A percentile compares a stretch with the other conserved stretches of the same genome.
Conservation (phyloP, 1,140 invertebrate species). For the Procambarus virginalis region DNA sequence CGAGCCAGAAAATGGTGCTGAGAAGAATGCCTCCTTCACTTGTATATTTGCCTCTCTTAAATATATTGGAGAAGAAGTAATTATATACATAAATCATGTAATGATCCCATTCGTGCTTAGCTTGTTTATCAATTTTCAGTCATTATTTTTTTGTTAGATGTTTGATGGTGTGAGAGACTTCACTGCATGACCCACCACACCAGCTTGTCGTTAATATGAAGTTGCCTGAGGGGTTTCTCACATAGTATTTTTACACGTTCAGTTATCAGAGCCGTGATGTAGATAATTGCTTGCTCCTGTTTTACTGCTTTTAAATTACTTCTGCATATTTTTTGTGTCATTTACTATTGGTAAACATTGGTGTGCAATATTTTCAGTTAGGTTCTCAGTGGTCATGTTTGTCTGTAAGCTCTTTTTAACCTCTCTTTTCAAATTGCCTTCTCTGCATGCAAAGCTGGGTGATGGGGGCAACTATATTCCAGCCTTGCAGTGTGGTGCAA, state of each 20-base stretch:
- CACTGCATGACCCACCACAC: neutral
- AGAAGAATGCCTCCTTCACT: constrained; percentile 6
- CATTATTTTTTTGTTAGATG: neutral
- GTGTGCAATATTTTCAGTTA: neutral
- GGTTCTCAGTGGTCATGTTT: neutral
- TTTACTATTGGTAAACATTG: neutral
- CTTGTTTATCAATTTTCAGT: constrained; percentile 1
- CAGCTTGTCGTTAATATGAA: neutral
- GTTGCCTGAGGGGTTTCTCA: neutral
- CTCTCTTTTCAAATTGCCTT: neutral
- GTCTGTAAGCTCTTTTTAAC: neutral
- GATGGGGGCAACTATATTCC: too few relatives aligned
- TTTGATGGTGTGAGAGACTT: constrained; percentile 7
- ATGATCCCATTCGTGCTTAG: neutral
- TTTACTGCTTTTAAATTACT: neutral
- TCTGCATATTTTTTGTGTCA: neutral
- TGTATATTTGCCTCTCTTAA: constrained; percentile 13
- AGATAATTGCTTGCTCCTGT: neutral
- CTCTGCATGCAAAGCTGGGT: neutral
- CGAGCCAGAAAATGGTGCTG: constrained; percentile 4
- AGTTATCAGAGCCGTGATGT: neutral
- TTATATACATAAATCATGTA: constrained; percentile 3
- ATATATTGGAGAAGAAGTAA: neutral
- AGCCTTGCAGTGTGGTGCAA: too few relatives aligned
- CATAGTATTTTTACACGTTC: neutral